phyloP scores from a whole-genome alignment of 23 tunicate genomes.

The Halocynthia aurantium region DNA sequence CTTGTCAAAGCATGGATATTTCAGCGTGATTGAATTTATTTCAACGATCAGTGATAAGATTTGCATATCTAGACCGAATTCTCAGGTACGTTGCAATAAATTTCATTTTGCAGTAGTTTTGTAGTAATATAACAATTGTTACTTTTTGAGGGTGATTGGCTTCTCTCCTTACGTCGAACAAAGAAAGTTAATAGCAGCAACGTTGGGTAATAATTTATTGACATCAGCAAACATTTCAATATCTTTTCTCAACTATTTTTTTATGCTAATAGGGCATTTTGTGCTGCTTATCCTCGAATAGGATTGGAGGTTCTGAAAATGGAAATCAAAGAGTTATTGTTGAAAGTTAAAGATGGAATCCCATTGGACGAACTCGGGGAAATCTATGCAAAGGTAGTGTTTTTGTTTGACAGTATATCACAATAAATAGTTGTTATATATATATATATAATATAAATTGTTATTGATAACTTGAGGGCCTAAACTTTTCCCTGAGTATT shows the following conservation, averaged over 20 bases:
- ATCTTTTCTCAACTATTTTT: no score
- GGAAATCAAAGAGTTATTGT: slow-evolving; percentile 38
- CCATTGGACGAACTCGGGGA: slow-evolving; percentile 28
- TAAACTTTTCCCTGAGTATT: no score
- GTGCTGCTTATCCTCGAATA: neutral
- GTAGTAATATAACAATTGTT: no score
- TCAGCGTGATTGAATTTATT: slow-evolving; percentile 68
- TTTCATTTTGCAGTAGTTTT: no score
- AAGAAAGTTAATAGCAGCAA: neutral
- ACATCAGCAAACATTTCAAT: no score
- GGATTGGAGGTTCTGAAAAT: slow-evolving; percentile 4
- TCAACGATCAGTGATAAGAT: slow-evolving; percentile 53
- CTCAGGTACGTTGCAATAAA: neutral
- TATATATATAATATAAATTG: no score
- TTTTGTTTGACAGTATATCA: no score
- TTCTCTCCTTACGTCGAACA: slow-evolving; percentile 18
- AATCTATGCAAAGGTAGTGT: slow-evolving; percentile 24
- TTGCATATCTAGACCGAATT: slow-evolving; percentile 34
- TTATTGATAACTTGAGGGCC: no score
- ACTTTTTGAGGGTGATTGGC: slow-evolving; percentile 58
- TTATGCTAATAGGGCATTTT: no score
- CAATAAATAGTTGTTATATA: no score
- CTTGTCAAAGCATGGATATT: slow-evolving; percentile 49
- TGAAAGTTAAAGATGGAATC: slow-evolving; percentile 40
- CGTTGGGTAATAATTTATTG: no score